These are phyloP conservation scores for Ammodytes marinus DNA, from an alignment of 2,113 vertebrate genomes.

Conservation along the genomic window DNA sequence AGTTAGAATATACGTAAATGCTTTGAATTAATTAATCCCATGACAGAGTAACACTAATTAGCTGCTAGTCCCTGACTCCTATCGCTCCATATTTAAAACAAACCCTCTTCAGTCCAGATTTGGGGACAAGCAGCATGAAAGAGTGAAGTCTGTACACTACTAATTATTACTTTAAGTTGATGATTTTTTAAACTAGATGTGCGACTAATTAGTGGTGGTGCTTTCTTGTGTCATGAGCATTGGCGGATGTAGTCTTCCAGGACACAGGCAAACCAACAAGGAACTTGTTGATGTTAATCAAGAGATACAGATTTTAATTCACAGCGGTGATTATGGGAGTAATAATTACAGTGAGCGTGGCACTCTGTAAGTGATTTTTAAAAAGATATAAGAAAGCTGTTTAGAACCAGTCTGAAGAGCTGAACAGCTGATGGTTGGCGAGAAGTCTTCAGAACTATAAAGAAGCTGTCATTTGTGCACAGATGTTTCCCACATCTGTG, in stretches of 20 bases:
- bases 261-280: slow-evolving; percentile 73
- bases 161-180: slow-evolving; percentile 73
- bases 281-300: slow-evolving; percentile 76
- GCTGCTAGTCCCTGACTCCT: slow-evolving; percentile 74
- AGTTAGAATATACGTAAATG: slow-evolving; percentile 79
- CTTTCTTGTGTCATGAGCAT: slow-evolving; percentile 31
- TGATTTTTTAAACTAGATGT: slow-evolving; percentile 46
- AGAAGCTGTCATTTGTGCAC: background rate
- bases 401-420: slow-evolving; percentile 11
- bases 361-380: slow-evolving; percentile 44
- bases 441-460: background rate
- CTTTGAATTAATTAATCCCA: slow-evolving; percentile 79
- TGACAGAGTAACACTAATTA: slow-evolving; percentile 75
- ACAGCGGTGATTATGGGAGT: slow-evolving; percentile 66
- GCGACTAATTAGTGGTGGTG: slow-evolving; percentile 64
- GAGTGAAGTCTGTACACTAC: slow-evolving; percentile 58
- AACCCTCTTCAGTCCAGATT: slow-evolving; percentile 71
- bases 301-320: slow-evolving; percentile 69
- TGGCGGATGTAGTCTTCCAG: slow-evolving; percentile 57
- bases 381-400: slow-evolving; percentile 29
- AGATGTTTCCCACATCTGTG: slow-evolving; percentile 13
- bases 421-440: background rate
- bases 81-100: slow-evolving; percentile 74
- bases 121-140: slow-evolving; percentile 61
- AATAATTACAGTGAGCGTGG: slow-evolving; percentile 58